Base-by-base conservation (phyloP, 2,797 vertebrate genomes). In the Tenualosa thibaudeaui region DNA sequence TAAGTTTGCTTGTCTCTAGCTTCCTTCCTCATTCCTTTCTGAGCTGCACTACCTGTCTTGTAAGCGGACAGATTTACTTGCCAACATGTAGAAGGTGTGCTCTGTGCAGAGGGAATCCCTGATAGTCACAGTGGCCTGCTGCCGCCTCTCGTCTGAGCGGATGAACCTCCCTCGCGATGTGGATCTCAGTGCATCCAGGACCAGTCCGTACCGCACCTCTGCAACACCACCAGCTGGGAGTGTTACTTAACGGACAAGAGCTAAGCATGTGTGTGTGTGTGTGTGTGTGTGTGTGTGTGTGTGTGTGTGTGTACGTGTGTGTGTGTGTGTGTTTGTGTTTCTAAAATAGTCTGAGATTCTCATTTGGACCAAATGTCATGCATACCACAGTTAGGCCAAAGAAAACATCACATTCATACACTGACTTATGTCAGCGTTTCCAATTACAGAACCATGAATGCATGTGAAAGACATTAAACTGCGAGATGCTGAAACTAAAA, bases 1-100 rank as follows among this genome's bases (percentile, higher is more conserved):
- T 22, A 58, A 19, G 56, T 5, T 22, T 6, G 22, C 0, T 0
- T n/a, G 56, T 5, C 19, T 58, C 19, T 19, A 53, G 51, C 51
- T 53, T 10, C 9, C 51, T 53, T 46, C 46, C 46, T 53, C 19
- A 5, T 22, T 56, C 56, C 56, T n/a, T 22, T 22, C 56, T 58
- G 56, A 58, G 56, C 56, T 58, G 5, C 56, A 22, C 19, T 22
- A n/a, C 56, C 56, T 58, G 56, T 22, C 56, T 53, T 15, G 46
- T 65, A 87, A 84, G 88, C 92, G 89, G 92, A 92, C 93, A 91
- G 94, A 58, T 58, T 58, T 96, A 97, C 98, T 99, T 98, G 94
- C 98, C 97, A 96, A 97, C 97, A 98, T 97, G 93, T 97, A 96
- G 94, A 99, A 98, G 93, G 87, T 93, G 88, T 97, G 95, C 3